Evolutionary conservation across 2,113 vertebrate species (phyloP).

Genomic region (Gopherus evgoodei): DNA sequence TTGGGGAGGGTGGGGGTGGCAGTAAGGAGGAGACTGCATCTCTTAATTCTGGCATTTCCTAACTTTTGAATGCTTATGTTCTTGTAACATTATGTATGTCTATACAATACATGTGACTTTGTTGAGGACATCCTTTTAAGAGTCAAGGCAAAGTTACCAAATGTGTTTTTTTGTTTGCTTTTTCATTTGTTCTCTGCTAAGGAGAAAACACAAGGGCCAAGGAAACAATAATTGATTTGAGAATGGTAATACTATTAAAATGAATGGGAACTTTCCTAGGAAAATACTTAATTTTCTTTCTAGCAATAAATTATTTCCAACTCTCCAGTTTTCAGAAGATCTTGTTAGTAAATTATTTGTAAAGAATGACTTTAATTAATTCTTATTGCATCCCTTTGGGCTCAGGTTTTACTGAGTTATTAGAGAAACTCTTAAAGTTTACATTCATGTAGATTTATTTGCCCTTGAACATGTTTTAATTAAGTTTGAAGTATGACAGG

Average conservation of each 20-base stretch:
- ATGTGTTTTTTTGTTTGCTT: not conserved
- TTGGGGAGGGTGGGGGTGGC: not conserved
- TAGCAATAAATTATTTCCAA: constrained; percentile 15
- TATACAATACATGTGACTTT: not conserved
- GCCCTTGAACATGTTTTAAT: constrained; percentile 5
- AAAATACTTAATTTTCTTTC: constrained; percentile 12
- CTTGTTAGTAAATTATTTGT: constrained; percentile 36
- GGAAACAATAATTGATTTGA: not conserved
- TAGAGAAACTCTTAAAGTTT: constrained; percentile 38
- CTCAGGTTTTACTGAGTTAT: constrained; percentile 37
- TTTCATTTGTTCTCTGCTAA: not conserved
- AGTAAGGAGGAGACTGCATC: not conserved
- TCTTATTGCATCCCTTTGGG: constrained; percentile 24
- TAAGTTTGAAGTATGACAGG: constrained; percentile 1
- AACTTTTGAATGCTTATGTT: not conserved
- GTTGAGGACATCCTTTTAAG: not conserved
- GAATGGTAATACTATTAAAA: constrained; percentile 16
- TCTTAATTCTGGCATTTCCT: not conserved
- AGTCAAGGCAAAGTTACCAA: not conserved
- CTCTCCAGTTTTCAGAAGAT: not conserved
- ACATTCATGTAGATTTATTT: not conserved
- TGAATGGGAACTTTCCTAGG: constrained; percentile 5
- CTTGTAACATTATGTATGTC: not conserved
- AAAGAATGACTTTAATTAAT: constrained; percentile 45
- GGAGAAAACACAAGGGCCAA: not conserved